Evolutionary conservation across 2,888 invertebrate genomes (phyloP).

Genomic region (Ecliptopera silaceata): DNA sequence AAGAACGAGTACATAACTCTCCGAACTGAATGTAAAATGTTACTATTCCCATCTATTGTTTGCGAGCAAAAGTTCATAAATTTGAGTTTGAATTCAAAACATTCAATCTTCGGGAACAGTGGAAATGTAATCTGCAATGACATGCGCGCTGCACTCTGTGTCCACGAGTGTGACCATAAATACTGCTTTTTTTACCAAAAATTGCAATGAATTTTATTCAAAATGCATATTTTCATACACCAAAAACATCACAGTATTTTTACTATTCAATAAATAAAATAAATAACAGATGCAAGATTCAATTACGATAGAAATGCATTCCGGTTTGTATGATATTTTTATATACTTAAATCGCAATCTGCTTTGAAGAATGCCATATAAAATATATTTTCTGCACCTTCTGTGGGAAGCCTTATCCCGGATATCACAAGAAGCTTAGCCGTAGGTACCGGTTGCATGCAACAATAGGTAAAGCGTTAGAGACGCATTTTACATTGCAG

Average conservation of each 20-base stretch:
- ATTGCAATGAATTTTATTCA: conserved; percentile 7
- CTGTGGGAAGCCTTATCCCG: conserved; percentile 19
- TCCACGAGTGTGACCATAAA: conserved; percentile 34
- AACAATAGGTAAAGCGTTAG: conserved; percentile 8
- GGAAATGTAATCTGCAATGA: conserved; percentile 35
- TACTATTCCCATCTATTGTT: conserved; percentile 20
- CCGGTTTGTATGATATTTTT: conserved; percentile 11
- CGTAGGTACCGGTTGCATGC: conserved; percentile 17
- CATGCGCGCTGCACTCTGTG: conserved; percentile 33
- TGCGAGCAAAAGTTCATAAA: conserved; percentile 25
- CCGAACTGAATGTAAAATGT: conserved; percentile 17
- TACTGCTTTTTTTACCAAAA: conserved; percentile 32
- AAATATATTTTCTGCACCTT: conserved; percentile 22
- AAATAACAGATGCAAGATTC: neutral
- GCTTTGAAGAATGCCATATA: conserved; percentile 20
- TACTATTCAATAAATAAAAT: neutral
- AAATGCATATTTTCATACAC: neutral
- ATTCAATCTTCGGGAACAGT: conserved; percentile 32
- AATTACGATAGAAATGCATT: neutral
- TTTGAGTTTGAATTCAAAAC: conserved; percentile 29
- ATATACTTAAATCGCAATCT: conserved; percentile 12
- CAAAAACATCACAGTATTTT: neutral
- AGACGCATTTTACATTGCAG: conserved; percentile 4
- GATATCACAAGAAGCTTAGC: conserved; percentile 24
- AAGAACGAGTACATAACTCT: conserved; percentile 17